phyloP scores from a whole-genome alignment of 1,140 invertebrate genomes.

The Papilio glaucus region DNA sequence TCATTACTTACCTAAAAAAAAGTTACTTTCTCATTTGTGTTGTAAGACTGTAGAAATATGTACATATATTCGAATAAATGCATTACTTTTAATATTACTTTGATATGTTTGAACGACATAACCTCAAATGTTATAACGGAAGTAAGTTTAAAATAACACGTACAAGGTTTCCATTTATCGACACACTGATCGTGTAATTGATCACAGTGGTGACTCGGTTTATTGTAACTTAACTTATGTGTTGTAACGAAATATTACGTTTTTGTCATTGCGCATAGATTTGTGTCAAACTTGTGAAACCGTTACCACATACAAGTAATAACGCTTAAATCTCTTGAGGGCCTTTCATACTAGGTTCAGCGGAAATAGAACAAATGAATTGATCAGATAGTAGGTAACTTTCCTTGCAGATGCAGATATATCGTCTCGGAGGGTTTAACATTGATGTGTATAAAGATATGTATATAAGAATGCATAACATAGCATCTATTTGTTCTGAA shows the following conservation, averaged over 20 bases:
- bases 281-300: neutral
- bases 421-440: too few species aligned
- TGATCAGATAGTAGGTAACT: neutral
- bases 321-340: neutral
- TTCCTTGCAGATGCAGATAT: too few species aligned
- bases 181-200: neutral
- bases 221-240: neutral
- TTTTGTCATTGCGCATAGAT: neutral
- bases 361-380: neutral
- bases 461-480: neutral
- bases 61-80: too few species aligned
- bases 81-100: too few species aligned
- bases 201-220: neutral
- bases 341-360: neutral
- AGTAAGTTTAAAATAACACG: neutral
- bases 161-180: conserved; percentile 2
- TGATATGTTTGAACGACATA: neutral
- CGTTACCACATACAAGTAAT: neutral
- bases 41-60: too few species aligned
- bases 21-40: too few species aligned
- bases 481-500: neutral
- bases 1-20: too few species aligned
- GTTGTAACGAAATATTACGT: neutral
- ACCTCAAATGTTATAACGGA: conserved; percentile 9
- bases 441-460: too few species aligned